A percentile compares a stretch with the other conserved stretches of the same genome.
Conservation (phyloP, 2,888 invertebrate genomes). For the Dinocampus coccinellae region DNA sequence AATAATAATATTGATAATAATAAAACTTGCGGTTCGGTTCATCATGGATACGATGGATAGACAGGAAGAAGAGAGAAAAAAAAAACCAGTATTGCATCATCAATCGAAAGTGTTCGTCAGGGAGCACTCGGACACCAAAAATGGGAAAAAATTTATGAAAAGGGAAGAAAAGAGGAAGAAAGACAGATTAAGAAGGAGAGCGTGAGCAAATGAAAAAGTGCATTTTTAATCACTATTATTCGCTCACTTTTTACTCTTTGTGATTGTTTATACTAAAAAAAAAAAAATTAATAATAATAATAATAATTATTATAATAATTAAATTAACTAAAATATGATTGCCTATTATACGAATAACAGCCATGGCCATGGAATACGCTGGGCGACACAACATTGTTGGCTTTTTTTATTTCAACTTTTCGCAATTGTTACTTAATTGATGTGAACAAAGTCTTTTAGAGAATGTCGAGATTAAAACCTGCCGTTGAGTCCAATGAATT, state of each 20-base stretch:
- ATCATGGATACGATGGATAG: constrained; percentile 32
- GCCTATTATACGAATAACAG: constrained; percentile 50
- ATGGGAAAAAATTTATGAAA: constrained; percentile 7
- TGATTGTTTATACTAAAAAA: constrained; percentile 15
- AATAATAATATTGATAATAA: too few species aligned
- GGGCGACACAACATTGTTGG: constrained; percentile 12
- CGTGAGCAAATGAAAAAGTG: constrained; percentile 10
- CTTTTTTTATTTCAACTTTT: constrained; percentile 10
- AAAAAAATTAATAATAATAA: constrained; percentile 21
- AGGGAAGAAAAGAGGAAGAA: background rate
- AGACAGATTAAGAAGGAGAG: constrained; percentile 39
- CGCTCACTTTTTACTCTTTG: too few species aligned
- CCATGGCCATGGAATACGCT: constrained; percentile 17
- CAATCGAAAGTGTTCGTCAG: constrained; percentile 57
- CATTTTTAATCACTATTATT: constrained; percentile 20
- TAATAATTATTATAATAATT: constrained; percentile 44
- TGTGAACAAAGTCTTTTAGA: constrained; percentile 52
- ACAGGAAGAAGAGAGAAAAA: background rate
- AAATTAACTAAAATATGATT: constrained; percentile 61
- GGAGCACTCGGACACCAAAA: constrained; percentile 50
- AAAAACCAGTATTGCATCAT: constrained; percentile 43
- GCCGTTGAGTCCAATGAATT: constrained; percentile 85
- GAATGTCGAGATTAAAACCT: constrained; percentile 69
- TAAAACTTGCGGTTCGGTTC: constrained; percentile 10
- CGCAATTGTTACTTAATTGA: constrained; percentile 7